Conservation (phyloP, 1,140 invertebrate species). For the Portunus trituberculatus region DNA sequence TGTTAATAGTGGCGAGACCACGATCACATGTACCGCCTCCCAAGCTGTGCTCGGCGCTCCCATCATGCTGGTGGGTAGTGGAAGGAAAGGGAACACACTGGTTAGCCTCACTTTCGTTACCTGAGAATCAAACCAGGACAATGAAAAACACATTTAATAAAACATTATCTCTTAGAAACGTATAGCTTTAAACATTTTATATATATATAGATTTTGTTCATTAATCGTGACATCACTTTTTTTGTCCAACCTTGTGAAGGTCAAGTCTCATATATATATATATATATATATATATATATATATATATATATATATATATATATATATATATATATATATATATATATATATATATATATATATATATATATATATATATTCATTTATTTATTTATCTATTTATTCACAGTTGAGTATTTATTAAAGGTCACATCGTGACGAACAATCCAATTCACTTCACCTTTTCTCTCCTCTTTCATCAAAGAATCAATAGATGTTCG, state of each 20-base stretch:
- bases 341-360: not conserved
- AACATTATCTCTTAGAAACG: constrained; percentile 50
- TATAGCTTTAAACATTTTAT: constrained; percentile 29
- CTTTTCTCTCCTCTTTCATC: not conserved
- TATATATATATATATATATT: not conserved
- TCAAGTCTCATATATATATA: not conserved
- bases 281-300: not conserved
- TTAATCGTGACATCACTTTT: not conserved
- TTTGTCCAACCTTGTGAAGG: not conserved
- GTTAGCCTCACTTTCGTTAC: not conserved
- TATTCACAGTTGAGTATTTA: no score
- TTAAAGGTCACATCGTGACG: not conserved
- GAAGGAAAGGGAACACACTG: not conserved
- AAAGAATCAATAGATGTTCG: not conserved
- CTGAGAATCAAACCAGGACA: constrained; percentile 27
- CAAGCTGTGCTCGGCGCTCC: no score
- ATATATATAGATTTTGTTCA: not conserved
- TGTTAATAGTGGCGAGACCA: not conserved
- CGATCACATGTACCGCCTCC: not conserved
- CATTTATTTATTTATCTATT: no score
- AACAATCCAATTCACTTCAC: not conserved
- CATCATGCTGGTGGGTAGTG: not conserved
- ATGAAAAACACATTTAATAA: constrained; percentile 41
- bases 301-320: not conserved
- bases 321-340: not conserved